Evolutionary conservation across 2,797 vertebrate species (phyloP).

Genomic region (Oceanodroma leucorhoa): DNA sequence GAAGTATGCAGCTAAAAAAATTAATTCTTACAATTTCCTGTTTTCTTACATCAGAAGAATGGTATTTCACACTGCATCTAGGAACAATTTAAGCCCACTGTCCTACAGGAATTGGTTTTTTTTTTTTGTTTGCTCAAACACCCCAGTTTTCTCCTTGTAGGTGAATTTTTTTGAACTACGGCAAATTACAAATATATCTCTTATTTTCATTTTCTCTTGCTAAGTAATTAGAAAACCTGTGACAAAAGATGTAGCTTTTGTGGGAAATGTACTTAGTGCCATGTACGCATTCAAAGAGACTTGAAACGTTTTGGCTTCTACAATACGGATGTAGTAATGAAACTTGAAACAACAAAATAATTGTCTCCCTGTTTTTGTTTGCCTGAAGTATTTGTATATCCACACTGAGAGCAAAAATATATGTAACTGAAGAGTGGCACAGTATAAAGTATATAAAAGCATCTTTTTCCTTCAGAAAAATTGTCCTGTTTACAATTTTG

Average conservation of each 20-base stretch:
- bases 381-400: not conserved
- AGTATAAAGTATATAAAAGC: not conserved
- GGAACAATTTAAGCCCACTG: not conserved
- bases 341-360: not conserved
- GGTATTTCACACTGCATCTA: not conserved
- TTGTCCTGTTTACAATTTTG: not conserved
- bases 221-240: not conserved
- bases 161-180: not conserved
- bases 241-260: not conserved
- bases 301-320: not conserved
- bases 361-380: not conserved
- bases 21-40: not conserved
- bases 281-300: not conserved
- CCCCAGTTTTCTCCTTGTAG: not conserved
- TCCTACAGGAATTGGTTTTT: not conserved
- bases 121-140: not conserved
- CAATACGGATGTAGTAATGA: not conserved
- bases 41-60: not conserved
- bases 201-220: not conserved
- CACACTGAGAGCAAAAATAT: not conserved
- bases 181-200: not conserved
- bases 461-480: not conserved
- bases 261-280: not conserved
- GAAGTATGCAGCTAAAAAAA: not conserved
- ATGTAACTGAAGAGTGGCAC: not conserved